Base-by-base conservation (phyloP, 92 coral and sea anemone genomes). In the Micromussa lordhowensis region DNA sequence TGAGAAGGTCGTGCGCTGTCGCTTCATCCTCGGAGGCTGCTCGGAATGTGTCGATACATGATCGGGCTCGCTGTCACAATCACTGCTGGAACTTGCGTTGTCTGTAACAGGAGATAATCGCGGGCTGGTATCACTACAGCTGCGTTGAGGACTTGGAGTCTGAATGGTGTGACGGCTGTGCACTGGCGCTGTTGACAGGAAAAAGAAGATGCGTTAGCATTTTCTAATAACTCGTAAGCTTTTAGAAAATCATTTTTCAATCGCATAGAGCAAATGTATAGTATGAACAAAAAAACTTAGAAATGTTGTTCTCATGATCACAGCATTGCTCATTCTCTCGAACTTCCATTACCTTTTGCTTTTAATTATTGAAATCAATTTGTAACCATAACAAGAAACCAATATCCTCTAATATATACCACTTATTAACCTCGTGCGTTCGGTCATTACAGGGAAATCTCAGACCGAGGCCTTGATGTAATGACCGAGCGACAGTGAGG, bases 1-100 rank as follows among this genome's bases (percentile, higher is more conserved):
- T 13, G 78, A 74, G 53, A 74, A 74, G 29, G 78, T 74, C 78
- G 78, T 74, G 24, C 78, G 78, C 53, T 74, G 78, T 18, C 78
- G 78, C 53, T 74, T 66, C 31, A 26, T 66, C 7, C 32, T 66
- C 71, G 71, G 34, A 11, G 17, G 71, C 71, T 66, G 71, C 71
- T 66, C 71, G 34, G 34, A 66, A 66, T 66, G 71, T 28, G 32
- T 28, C 71, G 71, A 28, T 28, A 11, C 34, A 26, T 66, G 71
- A 66, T 66, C 71, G 17, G 71, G 34, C 3, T 66, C 71, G 71
- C 34, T 66, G 71, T 66, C 71, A 66, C 71, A 66, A 66, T 66
- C 71, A 31, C 71, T 28, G 71, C 17, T 26, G 32, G 71, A 66
- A 66, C 71, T 26, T 66, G 71, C 12, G 34, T 66, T 66, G 71